Conservation (phyloP, 2,113 vertebrate species). For the Tinamus guttatus region DNA sequence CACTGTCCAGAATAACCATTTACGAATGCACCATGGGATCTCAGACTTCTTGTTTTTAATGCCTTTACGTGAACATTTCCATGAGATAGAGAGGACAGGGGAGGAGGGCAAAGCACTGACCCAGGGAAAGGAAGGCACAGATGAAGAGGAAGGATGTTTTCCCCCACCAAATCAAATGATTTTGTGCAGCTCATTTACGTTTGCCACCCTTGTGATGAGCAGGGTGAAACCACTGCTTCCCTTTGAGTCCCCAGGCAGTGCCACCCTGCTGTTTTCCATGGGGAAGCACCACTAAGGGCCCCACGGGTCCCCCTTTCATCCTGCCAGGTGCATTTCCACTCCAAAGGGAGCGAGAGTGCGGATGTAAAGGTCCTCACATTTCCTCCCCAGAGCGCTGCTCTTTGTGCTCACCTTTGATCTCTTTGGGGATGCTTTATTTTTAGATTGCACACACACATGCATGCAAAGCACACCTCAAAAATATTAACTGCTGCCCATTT, state of each 20-base stretch:
- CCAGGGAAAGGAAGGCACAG: not conserved
- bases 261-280: not conserved
- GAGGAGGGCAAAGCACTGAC: not conserved
- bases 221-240: not conserved
- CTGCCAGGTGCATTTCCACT: not conserved
- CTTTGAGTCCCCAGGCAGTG: not conserved
- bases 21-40: not conserved
- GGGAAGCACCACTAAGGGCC: constrained; percentile 11
- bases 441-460: not conserved
- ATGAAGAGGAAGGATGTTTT: not conserved
- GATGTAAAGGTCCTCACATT: constrained; percentile 26
- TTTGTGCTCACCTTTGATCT: not conserved
- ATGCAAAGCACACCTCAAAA: not conserved
- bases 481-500: not conserved
- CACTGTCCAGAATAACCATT: accelerated
- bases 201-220: not conserved
- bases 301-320: not conserved
- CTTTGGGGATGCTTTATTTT: not conserved
- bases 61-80: not conserved
- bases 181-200: constrained; percentile 25
- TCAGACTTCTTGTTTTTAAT: not conserved
- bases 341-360: constrained; percentile 1
- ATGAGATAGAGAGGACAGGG: not conserved
- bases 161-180: constrained; percentile 14
- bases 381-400: not conserved